Base-by-base conservation (phyloP, 2,797 vertebrate species). In the Notoglanidium macrostoma region DNA sequence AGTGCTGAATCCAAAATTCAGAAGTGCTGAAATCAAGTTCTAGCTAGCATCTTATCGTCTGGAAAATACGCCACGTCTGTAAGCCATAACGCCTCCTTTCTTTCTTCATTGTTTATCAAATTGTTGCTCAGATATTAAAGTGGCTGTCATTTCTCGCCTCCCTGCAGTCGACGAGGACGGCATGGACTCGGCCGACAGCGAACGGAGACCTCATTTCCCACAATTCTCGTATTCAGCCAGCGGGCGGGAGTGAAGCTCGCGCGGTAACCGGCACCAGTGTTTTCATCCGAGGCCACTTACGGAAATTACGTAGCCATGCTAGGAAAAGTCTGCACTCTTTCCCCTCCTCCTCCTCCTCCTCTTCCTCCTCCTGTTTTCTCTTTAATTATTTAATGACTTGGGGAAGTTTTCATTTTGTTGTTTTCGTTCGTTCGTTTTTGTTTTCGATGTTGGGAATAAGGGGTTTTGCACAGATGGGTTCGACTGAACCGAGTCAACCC, bases 381-480 rank as follows among this genome's bases (percentile, higher is more conserved):
- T 92, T 93, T 92, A 90, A 92, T 93, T 90, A 90, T 86, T 90
- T 88, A 88, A 92, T 91, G 93, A 93, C 83, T 91, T 90, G 91
- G 92, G 89, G 90, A 92, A 92, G 93, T 10, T 55, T 78, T 94
- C 93, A 91, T 86, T 94, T 92, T 84, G 78, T 85, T 72, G 7
- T 51, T 32, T 85, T 84, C 49, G 17, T 49, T 85, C 83, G 29
- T 88, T 72, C 67, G 29, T 29, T 55, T 74, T 72, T 61, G 63
- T 77, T 59, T 55, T 84, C 9, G 3, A 81, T 83, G 84, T 87
- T 94, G 94, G 94, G 94, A 88, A 93, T 93, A 94, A 94, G 90
- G 93, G 95, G 94, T 95, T 95, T 96, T 96, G 95, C 95, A 96
- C 95, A 96, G 95, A 95, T 65, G 95, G 95, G 94, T 89, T 84